Percentiles rank a stretch among this genome's conserved stretches.
These are phyloP conservation scores for Chloroceryle amazona DNA, from an alignment of 2,797 vertebrate species.

Conservation along the genomic window DNA sequence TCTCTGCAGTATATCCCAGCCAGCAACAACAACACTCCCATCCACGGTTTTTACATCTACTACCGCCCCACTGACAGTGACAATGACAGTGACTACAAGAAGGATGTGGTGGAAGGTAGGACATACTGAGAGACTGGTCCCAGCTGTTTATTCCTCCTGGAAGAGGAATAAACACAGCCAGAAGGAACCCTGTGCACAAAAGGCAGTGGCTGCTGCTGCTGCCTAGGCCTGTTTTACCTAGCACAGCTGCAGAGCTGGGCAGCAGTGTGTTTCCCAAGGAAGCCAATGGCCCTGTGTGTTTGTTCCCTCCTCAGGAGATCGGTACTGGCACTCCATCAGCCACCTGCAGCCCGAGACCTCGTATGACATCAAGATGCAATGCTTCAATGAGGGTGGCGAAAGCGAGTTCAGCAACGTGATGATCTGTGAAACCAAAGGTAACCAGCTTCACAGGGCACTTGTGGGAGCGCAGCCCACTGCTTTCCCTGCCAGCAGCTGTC, in stretches of 20 bases:
- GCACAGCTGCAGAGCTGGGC: neutral
- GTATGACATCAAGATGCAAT: conserved; percentile 99
- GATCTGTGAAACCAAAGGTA: conserved; percentile 98
- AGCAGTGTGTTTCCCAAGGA: neutral
- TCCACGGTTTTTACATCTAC: conserved; percentile 98
- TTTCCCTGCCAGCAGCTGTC: neutral
- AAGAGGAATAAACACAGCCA: neutral
- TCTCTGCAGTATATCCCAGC: conserved; percentile 89
- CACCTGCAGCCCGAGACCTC: conserved; percentile 97
- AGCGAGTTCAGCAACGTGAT: conserved; percentile 98
- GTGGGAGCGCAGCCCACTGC: neutral
- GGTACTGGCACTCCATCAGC: conserved; percentile 96
- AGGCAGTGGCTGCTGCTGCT: neutral
- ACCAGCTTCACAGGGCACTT: neutral
- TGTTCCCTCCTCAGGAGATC: conserved; percentile 83
- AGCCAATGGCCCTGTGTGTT: accelerated
- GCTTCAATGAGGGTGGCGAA: conserved; percentile 96
- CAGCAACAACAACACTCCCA: conserved; percentile 95
- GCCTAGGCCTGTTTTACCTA: neutral
- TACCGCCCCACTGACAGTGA: conserved; percentile 99
- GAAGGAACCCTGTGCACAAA: neutral
- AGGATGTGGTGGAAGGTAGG: conserved; percentile 94
- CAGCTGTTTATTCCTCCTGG: neutral
- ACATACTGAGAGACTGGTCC: neutral
- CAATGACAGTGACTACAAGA: conserved; percentile 98